Percentiles rank a stretch among this genome's conserved stretches.
Conservation (phyloP, 2,888 invertebrate genomes). For the Agelastica alni region DNA sequence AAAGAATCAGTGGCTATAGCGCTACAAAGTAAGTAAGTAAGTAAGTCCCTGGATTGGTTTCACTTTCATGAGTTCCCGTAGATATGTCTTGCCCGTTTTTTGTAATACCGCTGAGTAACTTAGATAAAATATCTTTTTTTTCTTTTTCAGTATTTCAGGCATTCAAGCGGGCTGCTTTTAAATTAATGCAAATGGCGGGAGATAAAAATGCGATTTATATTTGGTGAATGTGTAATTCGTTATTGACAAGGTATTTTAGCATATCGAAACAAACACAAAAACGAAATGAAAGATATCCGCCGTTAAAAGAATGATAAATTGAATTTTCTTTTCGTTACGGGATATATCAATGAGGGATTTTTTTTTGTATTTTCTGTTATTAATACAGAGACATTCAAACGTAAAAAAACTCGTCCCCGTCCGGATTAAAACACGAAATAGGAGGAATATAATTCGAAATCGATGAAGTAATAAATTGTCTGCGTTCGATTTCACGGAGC, state of each 20-base stretch:
- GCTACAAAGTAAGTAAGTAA: no score
- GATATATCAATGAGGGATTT: slow-evolving; percentile 11
- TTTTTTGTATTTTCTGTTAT: slow-evolving; percentile 25
- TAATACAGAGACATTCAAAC: slow-evolving; percentile 36
- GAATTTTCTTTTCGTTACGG: slow-evolving; percentile 9
- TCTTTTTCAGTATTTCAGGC: no score
- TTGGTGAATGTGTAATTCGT: slow-evolving; percentile 6
- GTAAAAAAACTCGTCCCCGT: slow-evolving; percentile 32
- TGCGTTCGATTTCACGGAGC: slow-evolving; percentile 33
- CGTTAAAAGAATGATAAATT: slow-evolving; percentile 14
- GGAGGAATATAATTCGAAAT: slow-evolving; percentile 48
- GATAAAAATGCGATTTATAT: neutral
- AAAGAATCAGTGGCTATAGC: no score
- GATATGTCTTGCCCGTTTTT: no score
- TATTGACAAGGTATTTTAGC: no score
- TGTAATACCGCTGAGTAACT: no score
- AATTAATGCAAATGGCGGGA: neutral
- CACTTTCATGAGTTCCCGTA: no score
- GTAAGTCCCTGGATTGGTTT: no score
- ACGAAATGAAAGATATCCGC: slow-evolving; percentile 5
- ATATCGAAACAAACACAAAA: slow-evolving; percentile 7
- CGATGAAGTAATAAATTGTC: slow-evolving; percentile 49
- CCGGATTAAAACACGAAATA: slow-evolving; percentile 45
- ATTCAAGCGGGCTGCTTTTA: no score
- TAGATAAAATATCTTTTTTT: no score